Conservation (phyloP, 2,113 vertebrate genomes). For the Thamnophis sirtalis region DNA sequence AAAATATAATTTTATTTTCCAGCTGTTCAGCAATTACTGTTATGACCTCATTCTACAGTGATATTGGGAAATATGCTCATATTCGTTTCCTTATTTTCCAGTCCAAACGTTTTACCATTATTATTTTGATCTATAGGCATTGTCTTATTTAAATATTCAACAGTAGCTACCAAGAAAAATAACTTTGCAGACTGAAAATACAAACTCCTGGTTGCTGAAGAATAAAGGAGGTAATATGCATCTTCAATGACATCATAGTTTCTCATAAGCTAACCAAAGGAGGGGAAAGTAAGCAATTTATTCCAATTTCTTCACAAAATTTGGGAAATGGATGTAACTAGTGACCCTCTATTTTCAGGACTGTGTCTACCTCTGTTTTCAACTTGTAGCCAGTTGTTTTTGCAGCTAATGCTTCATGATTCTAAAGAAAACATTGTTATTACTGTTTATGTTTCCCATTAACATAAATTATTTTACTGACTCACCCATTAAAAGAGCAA, state of each 20-base stretch:
- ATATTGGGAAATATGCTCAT: background rate
- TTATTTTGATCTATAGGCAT: background rate
- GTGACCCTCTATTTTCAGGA: background rate
- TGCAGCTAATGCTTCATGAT: background rate
- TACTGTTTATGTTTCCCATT: background rate
- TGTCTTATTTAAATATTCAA: background rate
- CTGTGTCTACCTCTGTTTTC: background rate
- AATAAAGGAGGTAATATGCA: background rate
- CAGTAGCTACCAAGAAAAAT: background rate
- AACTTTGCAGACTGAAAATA: background rate
- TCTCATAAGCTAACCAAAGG: background rate
- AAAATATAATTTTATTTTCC: background rate
- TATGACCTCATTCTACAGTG: background rate
- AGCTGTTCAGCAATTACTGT: background rate
- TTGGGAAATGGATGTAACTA: background rate
- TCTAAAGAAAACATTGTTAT: background rate
- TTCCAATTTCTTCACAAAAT: background rate
- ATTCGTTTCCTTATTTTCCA: background rate
- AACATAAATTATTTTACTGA: background rate
- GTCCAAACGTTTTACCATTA: background rate
- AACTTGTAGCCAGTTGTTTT: background rate
- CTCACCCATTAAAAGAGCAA: background rate
- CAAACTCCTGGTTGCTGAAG: background rate
- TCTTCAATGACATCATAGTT: background rate
- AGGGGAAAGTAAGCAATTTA: background rate